Conservation (phyloP, 2,797 vertebrate genomes). For the Tarsius wallacei region DNA sequence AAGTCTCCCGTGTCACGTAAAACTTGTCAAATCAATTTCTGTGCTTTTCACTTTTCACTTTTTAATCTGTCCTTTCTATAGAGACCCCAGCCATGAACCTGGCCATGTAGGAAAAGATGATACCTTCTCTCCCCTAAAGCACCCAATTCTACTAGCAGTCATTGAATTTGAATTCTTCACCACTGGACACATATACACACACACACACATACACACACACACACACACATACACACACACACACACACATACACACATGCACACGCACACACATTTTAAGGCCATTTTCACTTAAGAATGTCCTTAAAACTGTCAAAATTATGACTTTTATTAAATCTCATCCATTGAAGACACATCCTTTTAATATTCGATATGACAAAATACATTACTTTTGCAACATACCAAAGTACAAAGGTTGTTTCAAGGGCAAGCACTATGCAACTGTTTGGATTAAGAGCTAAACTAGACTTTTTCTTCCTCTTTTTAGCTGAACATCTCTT, state of each 20-base stretch:
- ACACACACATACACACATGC: background rate
- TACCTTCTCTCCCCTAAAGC: background rate
- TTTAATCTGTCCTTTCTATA: background rate
- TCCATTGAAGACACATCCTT: background rate
- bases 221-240: too few species aligned
- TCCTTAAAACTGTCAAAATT: conserved; percentile 13
- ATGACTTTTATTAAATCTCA: conserved; percentile 27
- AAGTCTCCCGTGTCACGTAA: background rate
- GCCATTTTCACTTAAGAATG: background rate
- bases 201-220: too few species aligned
- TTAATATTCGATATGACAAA: background rate
- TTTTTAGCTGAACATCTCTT: background rate
- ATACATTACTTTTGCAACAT: background rate
- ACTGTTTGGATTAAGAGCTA: background rate
- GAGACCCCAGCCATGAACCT: background rate
- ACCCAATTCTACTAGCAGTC: background rate
- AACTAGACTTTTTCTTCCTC: background rate
- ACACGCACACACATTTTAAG: background rate
- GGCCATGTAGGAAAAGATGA: too few species aligned
- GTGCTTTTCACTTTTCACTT: background rate
- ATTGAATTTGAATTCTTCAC: background rate
- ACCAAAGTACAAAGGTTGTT: background rate
- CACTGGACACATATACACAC: too few species aligned
- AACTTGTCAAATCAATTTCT: background rate
- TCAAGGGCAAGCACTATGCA: background rate